Evolutionary conservation across 2,113 vertebrate genomes (phyloP).

Genomic region (Cynoglossus semilaevis): DNA sequence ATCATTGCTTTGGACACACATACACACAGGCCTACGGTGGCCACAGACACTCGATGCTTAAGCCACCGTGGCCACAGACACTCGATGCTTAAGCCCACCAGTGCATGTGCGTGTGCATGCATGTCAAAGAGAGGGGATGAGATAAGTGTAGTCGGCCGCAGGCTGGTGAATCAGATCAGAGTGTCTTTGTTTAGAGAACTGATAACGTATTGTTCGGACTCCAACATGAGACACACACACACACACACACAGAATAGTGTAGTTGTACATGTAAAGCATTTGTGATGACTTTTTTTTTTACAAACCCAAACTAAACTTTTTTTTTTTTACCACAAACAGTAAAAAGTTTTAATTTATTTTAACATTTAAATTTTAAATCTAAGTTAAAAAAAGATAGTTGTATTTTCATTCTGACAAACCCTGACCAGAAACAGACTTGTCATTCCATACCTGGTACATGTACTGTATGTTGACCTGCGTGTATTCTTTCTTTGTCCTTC

Average conservation of each 20-base stretch:
- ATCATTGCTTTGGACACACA: constrained; percentile 45
- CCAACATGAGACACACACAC: constrained; percentile 39
- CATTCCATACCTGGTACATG: too few relatives aligned
- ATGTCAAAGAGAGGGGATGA: constrained; percentile 56
- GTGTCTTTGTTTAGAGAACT: constrained; percentile 74
- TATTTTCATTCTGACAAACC: too few relatives aligned
- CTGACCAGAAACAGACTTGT: too few relatives aligned
- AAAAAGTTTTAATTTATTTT: too few relatives aligned
- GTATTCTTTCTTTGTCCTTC: constrained; percentile 39
- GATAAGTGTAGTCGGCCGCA: constrained; percentile 73
- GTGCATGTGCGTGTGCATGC: constrained; percentile 32
- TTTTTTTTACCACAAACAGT: too few relatives aligned
- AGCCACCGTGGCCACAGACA: constrained; percentile 55
- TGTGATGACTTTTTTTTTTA: too few relatives aligned
- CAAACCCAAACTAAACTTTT: too few relatives aligned
- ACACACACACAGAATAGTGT: constrained; percentile 1
- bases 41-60: constrained; percentile 46
- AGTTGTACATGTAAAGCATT: too few relatives aligned
- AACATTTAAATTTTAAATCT: too few relatives aligned
- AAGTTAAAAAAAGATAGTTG: too few relatives aligned
- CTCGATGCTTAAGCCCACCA: constrained; percentile 49
- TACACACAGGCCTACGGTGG: constrained; percentile 62
- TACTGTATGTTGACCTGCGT: constrained; percentile 29
- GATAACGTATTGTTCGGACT: constrained; percentile 69
- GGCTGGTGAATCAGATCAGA: constrained; percentile 67